Evolutionary conservation across 2,888 invertebrate genomes (phyloP).

Genomic region (Polylopha cassiicola): DNA sequence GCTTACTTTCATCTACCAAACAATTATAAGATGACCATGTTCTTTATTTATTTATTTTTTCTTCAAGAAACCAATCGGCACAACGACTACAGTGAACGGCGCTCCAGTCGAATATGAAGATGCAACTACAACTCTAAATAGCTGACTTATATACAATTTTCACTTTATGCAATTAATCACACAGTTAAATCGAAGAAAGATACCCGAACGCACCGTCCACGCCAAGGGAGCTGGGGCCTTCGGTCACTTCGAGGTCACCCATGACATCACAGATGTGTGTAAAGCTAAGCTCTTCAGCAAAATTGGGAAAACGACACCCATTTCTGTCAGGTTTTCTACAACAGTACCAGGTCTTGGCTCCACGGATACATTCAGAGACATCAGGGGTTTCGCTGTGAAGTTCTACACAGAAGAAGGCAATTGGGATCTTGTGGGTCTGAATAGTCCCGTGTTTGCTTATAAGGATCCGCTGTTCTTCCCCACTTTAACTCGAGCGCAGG

Average conservation of each 20-base stretch:
- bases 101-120: slow-evolving; percentile 84
- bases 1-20: too few species aligned
- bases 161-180: slow-evolving; percentile 83
- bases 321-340: slow-evolving; percentile 86
- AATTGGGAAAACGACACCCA: slow-evolving; percentile 85
- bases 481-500: slow-evolving; percentile 94
- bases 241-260: slow-evolving; percentile 89
- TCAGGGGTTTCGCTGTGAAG: slow-evolving; percentile 92
- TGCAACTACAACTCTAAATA: slow-evolving; percentile 85
- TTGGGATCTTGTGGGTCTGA: slow-evolving; percentile 94
- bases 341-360: slow-evolving; percentile 91
- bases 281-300: slow-evolving; percentile 84
- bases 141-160: slow-evolving; percentile 86
- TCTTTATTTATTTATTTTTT: not conserved
- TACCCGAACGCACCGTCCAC: slow-evolving; percentile 94
- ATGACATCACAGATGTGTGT: slow-evolving; percentile 85
- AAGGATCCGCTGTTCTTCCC: slow-evolving; percentile 92
- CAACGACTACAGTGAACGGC: slow-evolving; percentile 85
- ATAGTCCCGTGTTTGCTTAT: slow-evolving; percentile 92
- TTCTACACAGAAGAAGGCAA: slow-evolving; percentile 93
- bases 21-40: not conserved
- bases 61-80: slow-evolving; percentile 66
- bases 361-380: slow-evolving; percentile 90
- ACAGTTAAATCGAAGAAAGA: slow-evolving; percentile 90
- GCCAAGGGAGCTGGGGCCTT: slow-evolving; percentile 95